A percentile compares a stretch with the other conserved stretches of the same genome.
Evolutionary conservation across 2,113 vertebrate genomes (phyloP).

Genomic region (Daboia siamensis): DNA sequence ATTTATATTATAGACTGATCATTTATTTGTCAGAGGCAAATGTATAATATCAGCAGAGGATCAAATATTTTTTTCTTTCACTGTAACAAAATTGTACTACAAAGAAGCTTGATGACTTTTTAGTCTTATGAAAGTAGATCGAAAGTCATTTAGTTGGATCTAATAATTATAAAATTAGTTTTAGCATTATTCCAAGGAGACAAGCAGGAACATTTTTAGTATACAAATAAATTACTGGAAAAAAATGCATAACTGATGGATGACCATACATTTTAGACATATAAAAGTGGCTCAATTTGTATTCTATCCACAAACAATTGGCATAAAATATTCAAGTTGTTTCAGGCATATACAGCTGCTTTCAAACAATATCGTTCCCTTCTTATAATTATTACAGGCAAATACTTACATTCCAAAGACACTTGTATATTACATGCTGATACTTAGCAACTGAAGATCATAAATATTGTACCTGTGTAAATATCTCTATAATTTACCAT

Average conservation of each 20-base stretch:
- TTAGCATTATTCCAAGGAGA: not conserved
- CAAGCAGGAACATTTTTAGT: constrained; percentile 1
- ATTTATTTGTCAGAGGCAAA: no score
- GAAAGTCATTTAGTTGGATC: not conserved
- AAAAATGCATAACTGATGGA: constrained; percentile 6
- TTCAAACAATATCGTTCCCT: not conserved
- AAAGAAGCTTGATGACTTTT: not conserved
- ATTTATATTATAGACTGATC: no score
- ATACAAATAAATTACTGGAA: constrained; percentile 21
- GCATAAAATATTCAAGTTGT: constrained; percentile 18
- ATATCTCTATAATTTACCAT: not conserved
- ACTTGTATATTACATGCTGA: not conserved
- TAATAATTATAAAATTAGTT: not conserved
- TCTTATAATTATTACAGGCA: not conserved
- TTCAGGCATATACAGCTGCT: constrained; percentile 29
- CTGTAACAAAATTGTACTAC: not conserved
- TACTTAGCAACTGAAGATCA: accelerated
- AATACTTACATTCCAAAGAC: constrained; percentile 16
- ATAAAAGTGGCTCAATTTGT: constrained; percentile 10
- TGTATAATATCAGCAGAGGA: no score
- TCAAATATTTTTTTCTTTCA: no score
- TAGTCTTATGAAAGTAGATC: not conserved
- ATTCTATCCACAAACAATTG: constrained; percentile 19
- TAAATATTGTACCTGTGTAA: not conserved
- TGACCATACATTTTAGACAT: not conserved